Conservation (phyloP, 2,797 vertebrate species). For the Cossypha dichroa region DNA sequence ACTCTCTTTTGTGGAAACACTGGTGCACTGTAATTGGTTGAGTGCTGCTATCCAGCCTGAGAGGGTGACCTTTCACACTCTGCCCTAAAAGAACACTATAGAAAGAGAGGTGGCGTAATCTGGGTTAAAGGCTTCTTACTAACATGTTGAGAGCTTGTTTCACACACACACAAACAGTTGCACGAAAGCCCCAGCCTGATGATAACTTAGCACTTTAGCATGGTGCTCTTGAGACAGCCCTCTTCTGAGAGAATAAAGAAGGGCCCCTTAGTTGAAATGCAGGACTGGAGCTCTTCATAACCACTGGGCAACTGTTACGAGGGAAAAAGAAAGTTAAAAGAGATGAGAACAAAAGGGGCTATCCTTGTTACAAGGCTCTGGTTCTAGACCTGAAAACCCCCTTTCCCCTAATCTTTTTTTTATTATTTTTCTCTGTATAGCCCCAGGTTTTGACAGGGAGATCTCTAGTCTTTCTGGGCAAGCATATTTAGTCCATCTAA, state of each 20-base stretch:
- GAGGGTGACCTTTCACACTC: constrained; percentile 91
- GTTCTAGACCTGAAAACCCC: constrained; percentile 21
- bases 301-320: constrained; percentile 68
- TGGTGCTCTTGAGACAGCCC: constrained; percentile 84
- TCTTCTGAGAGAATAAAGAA: constrained; percentile 80
- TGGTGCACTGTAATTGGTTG: constrained; percentile 88
- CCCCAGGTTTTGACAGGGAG: background rate
- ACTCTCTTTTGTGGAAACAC: constrained; percentile 79
- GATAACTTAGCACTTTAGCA: constrained; percentile 83
- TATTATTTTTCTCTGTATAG: constrained; percentile 2
- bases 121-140: constrained; percentile 94
- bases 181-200: constrained; percentile 80
- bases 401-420: constrained; percentile 17
- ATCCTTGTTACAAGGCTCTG: constrained; percentile 40
- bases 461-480: background rate
- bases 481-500: background rate
- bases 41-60: constrained; percentile 89
- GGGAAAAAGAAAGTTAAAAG: constrained; percentile 63
- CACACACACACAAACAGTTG: constrained; percentile 86
- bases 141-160: constrained; percentile 88
- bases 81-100: constrained; percentile 88
- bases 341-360: constrained; percentile 44
- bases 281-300: constrained; percentile 76
- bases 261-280: constrained; percentile 53
- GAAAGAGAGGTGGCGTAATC: constrained; percentile 87